These are phyloP conservation scores for Mesaphorura yosii DNA, from an alignment of 1,140 invertebrate genomes.

Conservation along the genomic window DNA sequence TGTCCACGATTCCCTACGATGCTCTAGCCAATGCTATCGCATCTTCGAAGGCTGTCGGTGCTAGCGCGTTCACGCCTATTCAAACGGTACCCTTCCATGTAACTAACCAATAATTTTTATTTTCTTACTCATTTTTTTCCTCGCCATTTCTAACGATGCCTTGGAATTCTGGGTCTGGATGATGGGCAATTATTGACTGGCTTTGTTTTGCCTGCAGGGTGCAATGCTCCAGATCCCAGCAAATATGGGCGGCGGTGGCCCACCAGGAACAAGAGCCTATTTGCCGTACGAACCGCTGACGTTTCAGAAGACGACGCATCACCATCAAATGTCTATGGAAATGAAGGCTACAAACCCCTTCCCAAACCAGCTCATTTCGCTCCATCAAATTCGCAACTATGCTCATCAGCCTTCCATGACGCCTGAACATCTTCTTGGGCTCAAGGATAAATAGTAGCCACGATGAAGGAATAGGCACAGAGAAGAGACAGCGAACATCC, in stretches of 20 bases:
- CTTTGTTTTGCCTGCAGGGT: slow-evolving; percentile 20
- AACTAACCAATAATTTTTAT: slow-evolving; percentile 16
- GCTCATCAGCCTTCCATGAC: slow-evolving; percentile 70
- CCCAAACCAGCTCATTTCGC: slow-evolving; percentile 89
- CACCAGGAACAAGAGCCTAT: slow-evolving; percentile 47
- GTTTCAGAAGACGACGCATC: slow-evolving; percentile 47
- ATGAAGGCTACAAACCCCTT: slow-evolving; percentile 45
- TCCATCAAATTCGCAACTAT: slow-evolving; percentile 94
- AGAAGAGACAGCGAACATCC: too few species aligned
- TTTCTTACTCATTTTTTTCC: slow-evolving; percentile 6
- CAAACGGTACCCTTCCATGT: slow-evolving; percentile 39
- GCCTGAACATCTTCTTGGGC: slow-evolving; percentile 42
- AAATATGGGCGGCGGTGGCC: slow-evolving; percentile 24
- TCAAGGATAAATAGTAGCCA: slow-evolving; percentile 42
- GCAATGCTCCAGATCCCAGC: slow-evolving; percentile 30
- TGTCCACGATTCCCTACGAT: slow-evolving; percentile 40
- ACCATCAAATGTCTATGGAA: slow-evolving; percentile 38
- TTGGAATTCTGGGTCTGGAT: not conserved
- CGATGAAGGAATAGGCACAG: too few species aligned
- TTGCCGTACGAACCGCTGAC: slow-evolving; percentile 82
- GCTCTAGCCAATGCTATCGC: slow-evolving; percentile 32
- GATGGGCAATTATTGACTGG: too few species aligned
- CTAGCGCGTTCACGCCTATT: slow-evolving; percentile 81
- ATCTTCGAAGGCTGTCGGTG: slow-evolving; percentile 39
- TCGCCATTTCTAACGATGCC: not conserved